Evolutionary conservation across 2,888 invertebrate species (phyloP).

Genomic region (Druceiella hillmani): DNA sequence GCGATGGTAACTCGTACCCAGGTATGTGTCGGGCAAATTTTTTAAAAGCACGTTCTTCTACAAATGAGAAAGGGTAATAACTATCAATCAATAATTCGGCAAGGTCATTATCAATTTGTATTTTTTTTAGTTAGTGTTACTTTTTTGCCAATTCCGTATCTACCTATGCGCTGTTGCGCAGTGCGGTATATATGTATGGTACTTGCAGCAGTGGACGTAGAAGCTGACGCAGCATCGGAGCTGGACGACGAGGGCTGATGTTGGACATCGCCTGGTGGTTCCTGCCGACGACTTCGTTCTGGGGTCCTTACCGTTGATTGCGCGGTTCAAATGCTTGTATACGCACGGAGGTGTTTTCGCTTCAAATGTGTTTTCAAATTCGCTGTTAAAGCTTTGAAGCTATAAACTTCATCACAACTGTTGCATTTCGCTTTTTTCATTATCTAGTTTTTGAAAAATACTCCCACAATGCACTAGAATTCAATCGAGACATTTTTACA

Average conservation of each 20-base stretch:
- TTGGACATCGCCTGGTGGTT: conserved; percentile 10
- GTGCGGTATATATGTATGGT: conserved; percentile 7
- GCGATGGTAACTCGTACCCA: too few relatives aligned
- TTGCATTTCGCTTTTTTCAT: too few relatives aligned
- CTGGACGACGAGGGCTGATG: conserved; percentile 8
- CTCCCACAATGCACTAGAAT: too few relatives aligned
- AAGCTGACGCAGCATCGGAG: conserved; percentile 10
- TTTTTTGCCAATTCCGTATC: conserved; percentile 6
- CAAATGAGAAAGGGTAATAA: conserved; percentile 3
- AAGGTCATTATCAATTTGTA: conserved; percentile 8
- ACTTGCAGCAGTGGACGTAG: conserved; percentile 9
- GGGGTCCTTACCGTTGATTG: conserved; percentile 10
- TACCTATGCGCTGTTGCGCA: conserved; percentile 8
- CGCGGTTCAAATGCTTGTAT: conserved; percentile 12
- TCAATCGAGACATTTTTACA: too few relatives aligned
- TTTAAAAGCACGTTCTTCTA: too few relatives aligned
- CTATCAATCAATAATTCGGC: conserved; percentile 9
- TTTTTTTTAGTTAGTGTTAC: conserved; percentile 4
- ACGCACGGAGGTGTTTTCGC: conserved; percentile 11
- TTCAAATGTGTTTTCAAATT: conserved; percentile 11
- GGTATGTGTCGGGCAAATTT: too few relatives aligned
- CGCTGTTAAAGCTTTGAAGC: too few relatives aligned
- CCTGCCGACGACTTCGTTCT: conserved; percentile 13
- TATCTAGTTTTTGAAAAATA: too few relatives aligned
- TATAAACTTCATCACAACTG: too few relatives aligned